A percentile compares a stretch with the other conserved stretches of the same genome.
Evolutionary conservation across 2,113 vertebrate species (phyloP).

Genomic region (Tylochromis polylepis): DNA sequence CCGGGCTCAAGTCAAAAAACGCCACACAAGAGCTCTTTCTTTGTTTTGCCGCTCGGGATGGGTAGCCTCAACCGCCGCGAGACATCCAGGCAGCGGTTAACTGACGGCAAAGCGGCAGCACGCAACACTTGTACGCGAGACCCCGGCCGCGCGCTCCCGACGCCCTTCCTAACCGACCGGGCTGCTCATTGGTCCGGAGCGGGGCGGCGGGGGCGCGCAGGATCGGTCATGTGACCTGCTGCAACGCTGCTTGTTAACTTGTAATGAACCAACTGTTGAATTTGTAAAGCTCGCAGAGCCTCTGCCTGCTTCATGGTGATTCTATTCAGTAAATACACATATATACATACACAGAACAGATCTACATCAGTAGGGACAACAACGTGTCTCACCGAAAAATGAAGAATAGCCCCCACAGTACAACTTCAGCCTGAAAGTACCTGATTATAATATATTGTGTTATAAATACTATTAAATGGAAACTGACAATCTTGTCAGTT

Average conservation of each 20-base stretch:
- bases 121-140: background rate
- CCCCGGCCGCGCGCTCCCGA: conserved; percentile 26
- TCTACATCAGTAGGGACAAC: background rate
- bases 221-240: conserved; percentile 56
- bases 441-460: background rate
- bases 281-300: background rate
- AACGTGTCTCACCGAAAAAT: background rate
- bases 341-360: background rate
- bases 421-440: background rate
- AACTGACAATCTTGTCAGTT: background rate
- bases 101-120: background rate
- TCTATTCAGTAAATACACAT: background rate
- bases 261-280: conserved; percentile 44
- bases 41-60: background rate
- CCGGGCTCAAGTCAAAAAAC: background rate
- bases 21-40: background rate
- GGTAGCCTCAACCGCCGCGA: background rate
- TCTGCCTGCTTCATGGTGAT: background rate
- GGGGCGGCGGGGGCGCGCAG: conserved; percentile 45
- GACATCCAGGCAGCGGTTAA: background rate
- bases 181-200: conserved; percentile 32
- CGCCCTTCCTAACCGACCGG: conserved; percentile 1
- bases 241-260: background rate
- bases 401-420: background rate
- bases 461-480: background rate